Evolutionary conservation across 2,797 vertebrate species (phyloP), one percentile per base, ranked within the genome.

Genomic region (Eulemur albifrons): DNA sequence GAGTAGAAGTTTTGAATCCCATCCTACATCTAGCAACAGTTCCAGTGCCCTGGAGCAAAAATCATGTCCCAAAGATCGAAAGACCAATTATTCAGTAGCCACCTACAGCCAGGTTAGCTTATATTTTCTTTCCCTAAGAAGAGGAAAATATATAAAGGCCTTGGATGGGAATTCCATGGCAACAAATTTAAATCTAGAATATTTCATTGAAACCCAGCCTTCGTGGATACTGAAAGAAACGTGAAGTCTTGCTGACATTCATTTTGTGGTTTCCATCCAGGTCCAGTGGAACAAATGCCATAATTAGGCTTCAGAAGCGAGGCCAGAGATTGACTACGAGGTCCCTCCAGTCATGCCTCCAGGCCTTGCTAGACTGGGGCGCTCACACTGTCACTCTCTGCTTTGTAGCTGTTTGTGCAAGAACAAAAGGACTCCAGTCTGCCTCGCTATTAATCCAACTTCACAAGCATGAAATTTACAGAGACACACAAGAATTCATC

Each of bases 381-480:
- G 0, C 82, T 96, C 96, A 97, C 85, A 67, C 63, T 81, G 88
- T 63, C 32, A 9, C 89, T 95, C 81, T 87, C 83, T 18, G 83
- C 94, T 88, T 84, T 94, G 89, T 90, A 95, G 95, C 97, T 97
- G 85, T 97, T 97, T 96, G 95, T 93, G 96, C 72, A 90, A 91
- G 96, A 97, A 98, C 97, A 98, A 97, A 98, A 96, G 96, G 94
- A 95, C 93, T 94, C 93, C 79, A 97, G 95, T 97, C 93, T 97
- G 89, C 89, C 80, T 96, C 81, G 91, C 96, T 93, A 92, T 94
- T 97, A 97, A 97, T 96, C 95, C 96, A 70, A 85, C 97, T 96
- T 95, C 93, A 94, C 94, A 95, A 95, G 97, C 97, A 97, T 97
- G 97, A 97, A 98, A 98, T 97, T 97, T 97, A 97, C 95, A 98